Conservation (phyloP, 2,797 vertebrate genomes). For the Ibycter americanus region DNA sequence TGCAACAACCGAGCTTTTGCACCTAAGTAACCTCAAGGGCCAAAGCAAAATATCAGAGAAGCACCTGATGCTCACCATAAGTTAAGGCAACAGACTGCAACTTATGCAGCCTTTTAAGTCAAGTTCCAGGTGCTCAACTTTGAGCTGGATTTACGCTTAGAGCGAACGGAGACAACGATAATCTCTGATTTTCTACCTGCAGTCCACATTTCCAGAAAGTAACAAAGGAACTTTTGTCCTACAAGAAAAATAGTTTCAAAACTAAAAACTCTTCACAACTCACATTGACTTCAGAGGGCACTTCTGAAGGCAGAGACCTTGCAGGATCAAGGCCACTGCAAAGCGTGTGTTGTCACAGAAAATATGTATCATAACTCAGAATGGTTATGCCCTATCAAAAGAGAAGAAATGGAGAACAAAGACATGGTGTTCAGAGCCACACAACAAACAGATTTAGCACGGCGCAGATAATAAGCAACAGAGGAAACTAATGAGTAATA, state of each 20-base stretch:
- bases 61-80: neutral
- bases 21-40: neutral
- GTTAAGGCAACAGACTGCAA: neutral
- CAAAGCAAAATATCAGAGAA: neutral
- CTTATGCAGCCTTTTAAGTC: neutral
- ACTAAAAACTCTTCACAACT: neutral
- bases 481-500: neutral
- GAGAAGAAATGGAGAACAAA: neutral
- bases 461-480: neutral
- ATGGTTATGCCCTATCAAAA: accelerated
- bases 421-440: accelerated
- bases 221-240: neutral
- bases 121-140: neutral
- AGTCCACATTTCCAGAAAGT: neutral
- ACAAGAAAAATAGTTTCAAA: neutral
- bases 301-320: neutral
- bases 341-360: neutral
- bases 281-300: neutral
- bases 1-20: neutral
- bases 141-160: neutral
- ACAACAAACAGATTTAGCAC: neutral
- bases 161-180: neutral
- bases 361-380: accelerated
- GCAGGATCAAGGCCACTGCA: too few relatives aligned
- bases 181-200: neutral